Percentiles rank a stretch among this genome's conserved stretches.
These are phyloP conservation scores for Miniopterus natalensis DNA, from an alignment of 2,113 vertebrate genomes.

Conservation along the genomic window DNA sequence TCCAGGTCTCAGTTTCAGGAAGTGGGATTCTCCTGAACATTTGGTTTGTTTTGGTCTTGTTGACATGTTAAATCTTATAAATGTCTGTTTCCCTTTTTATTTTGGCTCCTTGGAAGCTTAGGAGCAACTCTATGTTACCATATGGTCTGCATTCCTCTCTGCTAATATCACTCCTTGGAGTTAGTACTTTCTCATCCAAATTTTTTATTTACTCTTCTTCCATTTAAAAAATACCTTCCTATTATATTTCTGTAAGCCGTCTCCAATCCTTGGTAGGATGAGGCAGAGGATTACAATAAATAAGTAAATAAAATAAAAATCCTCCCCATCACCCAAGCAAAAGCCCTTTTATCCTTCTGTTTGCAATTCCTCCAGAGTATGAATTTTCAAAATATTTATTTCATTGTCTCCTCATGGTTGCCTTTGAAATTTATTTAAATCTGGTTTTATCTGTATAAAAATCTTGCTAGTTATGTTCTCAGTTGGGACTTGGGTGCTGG, in stretches of 20 bases:
- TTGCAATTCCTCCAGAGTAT: not conserved
- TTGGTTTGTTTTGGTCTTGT: conserved; percentile 62
- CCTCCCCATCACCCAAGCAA: not conserved
- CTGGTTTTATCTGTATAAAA: not conserved
- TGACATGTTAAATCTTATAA: conserved; percentile 63
- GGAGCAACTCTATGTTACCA: not conserved
- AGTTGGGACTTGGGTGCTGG: not conserved
- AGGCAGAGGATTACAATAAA: conserved; percentile 51
- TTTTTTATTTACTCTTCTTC: not conserved
- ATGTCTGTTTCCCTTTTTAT: conserved; percentile 50
- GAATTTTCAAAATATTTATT: conserved; percentile 30
- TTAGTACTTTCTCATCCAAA: conserved; percentile 14
- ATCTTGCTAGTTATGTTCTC: not conserved
- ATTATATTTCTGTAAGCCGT: not conserved
- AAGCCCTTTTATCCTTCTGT: not conserved
- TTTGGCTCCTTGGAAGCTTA: not conserved
- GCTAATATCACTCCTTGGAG: conserved; percentile 30
- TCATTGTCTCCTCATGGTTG: not conserved
- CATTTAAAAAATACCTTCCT: not conserved
- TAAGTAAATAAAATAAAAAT: not conserved
- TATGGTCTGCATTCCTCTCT: not conserved
- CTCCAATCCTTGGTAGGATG: not conserved
- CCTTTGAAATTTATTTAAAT: conserved; percentile 51
- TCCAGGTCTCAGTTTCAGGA: conserved; percentile 11
- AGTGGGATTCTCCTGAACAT: conserved; percentile 51